Evolutionary conservation across 2,113 vertebrate species (phyloP), one percentile per base, ranked within the genome.

Genomic region (Aspidoscelis tigris): DNA sequence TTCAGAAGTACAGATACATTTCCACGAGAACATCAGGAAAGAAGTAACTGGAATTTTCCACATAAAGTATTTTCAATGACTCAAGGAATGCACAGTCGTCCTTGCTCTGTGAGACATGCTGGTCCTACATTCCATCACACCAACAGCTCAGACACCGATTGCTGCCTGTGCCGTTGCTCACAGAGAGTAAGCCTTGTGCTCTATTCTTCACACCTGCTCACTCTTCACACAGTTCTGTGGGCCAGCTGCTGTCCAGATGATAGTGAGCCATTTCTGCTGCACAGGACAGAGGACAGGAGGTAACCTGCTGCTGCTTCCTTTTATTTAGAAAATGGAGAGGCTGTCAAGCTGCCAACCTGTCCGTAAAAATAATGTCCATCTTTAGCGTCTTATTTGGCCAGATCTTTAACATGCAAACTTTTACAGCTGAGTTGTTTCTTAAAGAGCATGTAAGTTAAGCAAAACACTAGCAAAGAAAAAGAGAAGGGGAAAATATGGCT

Each of bases 301-400:
- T 92, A 87, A 85, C 92, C 90, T 85, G 92, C 87, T 91, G 91
- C 81, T 93, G 72, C 43, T 82, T 33, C 83, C 73, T 92, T 94
- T 93, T 90, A 92, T 87, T 92, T 89, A 87, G 89, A 91, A 91
- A 95, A 93, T 87, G 77, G 86, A 91, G 87, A 90, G 58, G 83
- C 70, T 93, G 91, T 88, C 89, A 89, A 87, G 89, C 84, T 92
- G 92, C 92, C 92, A 94, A 75, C 87, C 76, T 92, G 89, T 87
- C 93, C 90, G 80, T 58, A 87, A 84, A 90, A 91, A 50, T 82
- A 88, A 74, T 64, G 80, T 47, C 64, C 79, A 76, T 90, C 86
- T 86, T 78, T 69, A 83, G 88, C 53, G 84, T 81, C 81, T 92
- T 90, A 90, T 81, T 87, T 90, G 66, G 90, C 84, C 50, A 84